Evolutionary conservation across 2,888 invertebrate genomes (phyloP).

Genomic region (Bhutanitis thaidina): DNA sequence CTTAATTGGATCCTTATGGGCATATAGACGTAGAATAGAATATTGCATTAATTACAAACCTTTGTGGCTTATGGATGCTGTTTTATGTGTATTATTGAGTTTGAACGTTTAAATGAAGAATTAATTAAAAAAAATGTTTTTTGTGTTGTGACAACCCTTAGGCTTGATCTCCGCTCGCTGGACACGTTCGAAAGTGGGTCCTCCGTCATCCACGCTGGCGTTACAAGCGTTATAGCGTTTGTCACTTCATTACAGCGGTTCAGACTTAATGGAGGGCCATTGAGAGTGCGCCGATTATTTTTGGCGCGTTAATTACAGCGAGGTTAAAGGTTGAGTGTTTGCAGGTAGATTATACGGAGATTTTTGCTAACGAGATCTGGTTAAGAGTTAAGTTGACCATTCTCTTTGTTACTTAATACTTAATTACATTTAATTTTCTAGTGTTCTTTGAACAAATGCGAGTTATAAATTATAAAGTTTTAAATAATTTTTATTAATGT

Average conservation of each 20-base stretch:
- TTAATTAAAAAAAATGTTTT: too few species aligned
- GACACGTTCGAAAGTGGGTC: slow-evolving; percentile 37
- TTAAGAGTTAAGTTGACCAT: background rate
- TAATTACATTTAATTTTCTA: too few species aligned
- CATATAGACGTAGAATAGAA: too few species aligned
- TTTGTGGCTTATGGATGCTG: too few species aligned
- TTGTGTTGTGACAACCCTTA: slow-evolving; percentile 39
- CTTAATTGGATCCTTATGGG: too few species aligned
- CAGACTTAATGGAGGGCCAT: slow-evolving; percentile 39
- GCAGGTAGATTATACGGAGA: slow-evolving; percentile 16
- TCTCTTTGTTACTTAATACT: too few species aligned
- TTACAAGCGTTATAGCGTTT: slow-evolving; percentile 46
- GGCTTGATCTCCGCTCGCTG: slow-evolving; percentile 30
- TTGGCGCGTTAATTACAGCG: slow-evolving; percentile 50
- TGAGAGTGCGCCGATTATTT: slow-evolving; percentile 37
- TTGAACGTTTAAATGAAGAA: too few species aligned
- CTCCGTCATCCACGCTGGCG: slow-evolving; percentile 36
- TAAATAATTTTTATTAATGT: too few species aligned
- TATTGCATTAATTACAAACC: too few species aligned
- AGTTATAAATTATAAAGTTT: too few species aligned
- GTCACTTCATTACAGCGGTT: slow-evolving; percentile 58
- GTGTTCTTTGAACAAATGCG: too few species aligned
- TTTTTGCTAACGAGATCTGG: background rate
- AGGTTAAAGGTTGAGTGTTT: slow-evolving; percentile 43
- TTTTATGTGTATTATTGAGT: background rate